Evolutionary conservation across 2,113 vertebrate genomes (phyloP).

Genomic region (Psilopsiagon aymara): DNA sequence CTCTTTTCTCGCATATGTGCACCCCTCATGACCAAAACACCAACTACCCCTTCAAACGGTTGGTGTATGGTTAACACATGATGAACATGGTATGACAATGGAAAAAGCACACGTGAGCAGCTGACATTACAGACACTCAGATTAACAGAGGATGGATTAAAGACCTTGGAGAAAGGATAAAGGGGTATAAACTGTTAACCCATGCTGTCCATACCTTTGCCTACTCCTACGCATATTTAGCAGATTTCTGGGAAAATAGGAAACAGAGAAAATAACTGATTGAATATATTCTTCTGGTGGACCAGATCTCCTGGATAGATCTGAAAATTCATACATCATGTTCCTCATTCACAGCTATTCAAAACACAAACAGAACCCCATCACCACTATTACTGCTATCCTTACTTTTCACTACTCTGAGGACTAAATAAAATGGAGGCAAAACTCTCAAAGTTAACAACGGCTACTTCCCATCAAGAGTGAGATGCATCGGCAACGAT

Average conservation of each 20-base stretch:
- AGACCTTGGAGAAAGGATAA: background rate
- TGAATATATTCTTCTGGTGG: background rate
- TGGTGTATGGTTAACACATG: background rate
- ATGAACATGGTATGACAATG: background rate
- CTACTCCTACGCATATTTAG: background rate
- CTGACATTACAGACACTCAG: background rate
- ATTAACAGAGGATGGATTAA: background rate
- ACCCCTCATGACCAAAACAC: background rate
- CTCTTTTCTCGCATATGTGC: background rate
- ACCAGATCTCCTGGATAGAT: background rate
- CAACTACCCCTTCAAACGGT: background rate
- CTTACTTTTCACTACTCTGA: background rate
- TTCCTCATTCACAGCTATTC: background rate
- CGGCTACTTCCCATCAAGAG: background rate
- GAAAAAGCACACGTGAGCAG: fast-evolving
- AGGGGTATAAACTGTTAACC: background rate
- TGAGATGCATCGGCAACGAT: background rate
- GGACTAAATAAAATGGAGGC: background rate
- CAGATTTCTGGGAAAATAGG: background rate
- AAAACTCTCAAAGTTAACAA: background rate
- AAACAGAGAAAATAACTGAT: background rate
- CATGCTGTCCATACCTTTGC: background rate
- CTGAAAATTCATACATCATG: background rate
- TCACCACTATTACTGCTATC: background rate
- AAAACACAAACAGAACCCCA: background rate